phyloP scores from a whole-genome alignment of 2,113 vertebrate species.

The Ahaetulla prasina region DNA sequence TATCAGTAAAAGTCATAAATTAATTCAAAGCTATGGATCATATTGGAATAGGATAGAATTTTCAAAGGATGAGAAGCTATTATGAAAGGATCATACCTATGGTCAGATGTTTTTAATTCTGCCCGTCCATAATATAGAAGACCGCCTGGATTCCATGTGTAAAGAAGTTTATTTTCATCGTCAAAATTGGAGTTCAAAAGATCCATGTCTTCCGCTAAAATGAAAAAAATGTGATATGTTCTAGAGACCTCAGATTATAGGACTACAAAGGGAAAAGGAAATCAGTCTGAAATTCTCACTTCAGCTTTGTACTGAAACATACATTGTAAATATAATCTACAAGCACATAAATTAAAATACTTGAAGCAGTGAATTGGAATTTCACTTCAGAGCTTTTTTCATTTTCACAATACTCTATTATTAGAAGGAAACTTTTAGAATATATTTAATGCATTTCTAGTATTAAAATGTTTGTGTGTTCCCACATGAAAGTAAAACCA shows the following conservation, averaged over 20 bases:
- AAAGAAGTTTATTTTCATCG: conserved; percentile 74
- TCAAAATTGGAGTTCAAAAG: conserved; percentile 83
- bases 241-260: background rate
- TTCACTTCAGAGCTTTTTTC: background rate
- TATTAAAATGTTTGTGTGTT: background rate
- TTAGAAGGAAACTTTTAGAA: background rate
- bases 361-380: background rate
- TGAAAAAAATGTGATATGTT: background rate
- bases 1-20: background rate
- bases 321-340: background rate
- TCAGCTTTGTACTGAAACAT: background rate
- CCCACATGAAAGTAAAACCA: background rate
- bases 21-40: background rate
- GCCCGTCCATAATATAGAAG: conserved; percentile 92
- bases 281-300: background rate
- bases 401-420: background rate
- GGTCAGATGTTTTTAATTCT: conserved; percentile 97
- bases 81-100: conserved; percentile 74
- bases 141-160: conserved; percentile 85
- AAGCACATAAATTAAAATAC: background rate
- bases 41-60: background rate
- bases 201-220: conserved; percentile 89
- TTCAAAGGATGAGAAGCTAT: conserved; percentile 11
- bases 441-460: background rate
- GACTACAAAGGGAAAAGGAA: background rate